Conservation (phyloP, 1,140 invertebrate genomes). For the Tetragonula clypearis region DNA sequence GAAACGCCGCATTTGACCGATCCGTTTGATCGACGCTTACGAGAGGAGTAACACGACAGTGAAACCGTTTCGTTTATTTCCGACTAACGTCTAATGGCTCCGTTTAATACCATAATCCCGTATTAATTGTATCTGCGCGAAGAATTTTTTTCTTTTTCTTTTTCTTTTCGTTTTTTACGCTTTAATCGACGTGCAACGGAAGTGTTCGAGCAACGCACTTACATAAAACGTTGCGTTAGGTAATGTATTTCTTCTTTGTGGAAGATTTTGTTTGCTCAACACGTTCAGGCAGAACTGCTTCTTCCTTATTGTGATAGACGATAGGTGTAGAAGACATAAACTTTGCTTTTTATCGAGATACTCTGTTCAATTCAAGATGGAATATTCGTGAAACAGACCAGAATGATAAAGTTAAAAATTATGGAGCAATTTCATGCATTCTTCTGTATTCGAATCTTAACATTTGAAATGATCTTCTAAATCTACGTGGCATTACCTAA, state of each 20-base stretch:
- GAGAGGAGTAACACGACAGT: neutral
- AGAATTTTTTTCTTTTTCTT: neutral
- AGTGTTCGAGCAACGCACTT: neutral
- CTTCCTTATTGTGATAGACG: neutral
- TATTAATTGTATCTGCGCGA: neutral
- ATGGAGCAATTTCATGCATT: neutral
- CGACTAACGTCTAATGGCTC: neutral
- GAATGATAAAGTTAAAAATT: neutral
- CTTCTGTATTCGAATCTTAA: no score
- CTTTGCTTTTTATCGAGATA: neutral
- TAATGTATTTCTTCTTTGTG: neutral
- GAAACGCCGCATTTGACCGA: neutral
- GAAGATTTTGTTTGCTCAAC: neutral
- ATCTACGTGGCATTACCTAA: no score
- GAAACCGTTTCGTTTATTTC: neutral
- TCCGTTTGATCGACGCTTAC: neutral
- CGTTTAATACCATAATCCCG: neutral
- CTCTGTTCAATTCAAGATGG: neutral
- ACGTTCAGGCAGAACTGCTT: neutral
- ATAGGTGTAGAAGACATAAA: neutral
- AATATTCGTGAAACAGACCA: neutral
- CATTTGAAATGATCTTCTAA: no score
- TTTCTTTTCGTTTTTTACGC: neutral
- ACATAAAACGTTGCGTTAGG: neutral
- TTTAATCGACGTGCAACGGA: neutral